Base-by-base conservation (phyloP, 2,888 invertebrate genomes). In the Lasioglossum villosulum region DNA sequence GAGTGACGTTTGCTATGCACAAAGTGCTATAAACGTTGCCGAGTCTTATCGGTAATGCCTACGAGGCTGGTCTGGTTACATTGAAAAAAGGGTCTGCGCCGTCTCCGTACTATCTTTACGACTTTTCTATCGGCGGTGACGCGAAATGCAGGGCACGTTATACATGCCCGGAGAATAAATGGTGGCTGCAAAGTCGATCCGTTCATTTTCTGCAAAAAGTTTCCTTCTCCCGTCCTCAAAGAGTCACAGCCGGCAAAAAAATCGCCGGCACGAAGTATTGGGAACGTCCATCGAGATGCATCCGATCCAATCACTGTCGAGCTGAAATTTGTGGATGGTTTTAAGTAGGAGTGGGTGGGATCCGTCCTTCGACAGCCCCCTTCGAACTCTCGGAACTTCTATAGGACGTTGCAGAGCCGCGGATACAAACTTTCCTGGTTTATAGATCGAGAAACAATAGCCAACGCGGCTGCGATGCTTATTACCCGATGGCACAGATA, bases 111-210 rank as follows among this genome's bases (percentile, higher is more conserved):
- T 90, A 90, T 90, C 90, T 91, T 90, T 90, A 90, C 82, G 91
- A 83, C 91, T 90, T 91, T 90, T 83, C 91, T 90, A 91, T 91
- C 91, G 86, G 81, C 85, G 34, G 74, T 78, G 85, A 80, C 87
- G 52, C 87, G 83, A 90, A 56, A 90, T 89, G 66, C 84, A 52
- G 83, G 59, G 63, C 86, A 80, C 86, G 79, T 84, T 80, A 82
- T 88, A 84, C 77, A 79, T 59, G 75, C 72, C 30, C 12, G n/a
- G 42, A 56, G 56, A 75, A 83, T 89, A 90, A 90, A 88, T 81
- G 88, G 72, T 81, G 66, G 30, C 76, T n/a, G 19, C 74, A 42
- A 66, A 80, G n/a, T 68, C 45, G 45, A 16, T 16, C 30, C 34
- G 75, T 66, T 80, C 73, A 45, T 45, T 72, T 70, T 63, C 23